Evolutionary conservation across 2,888 invertebrate species (phyloP).

Genomic region (Mesochorus sp.): DNA sequence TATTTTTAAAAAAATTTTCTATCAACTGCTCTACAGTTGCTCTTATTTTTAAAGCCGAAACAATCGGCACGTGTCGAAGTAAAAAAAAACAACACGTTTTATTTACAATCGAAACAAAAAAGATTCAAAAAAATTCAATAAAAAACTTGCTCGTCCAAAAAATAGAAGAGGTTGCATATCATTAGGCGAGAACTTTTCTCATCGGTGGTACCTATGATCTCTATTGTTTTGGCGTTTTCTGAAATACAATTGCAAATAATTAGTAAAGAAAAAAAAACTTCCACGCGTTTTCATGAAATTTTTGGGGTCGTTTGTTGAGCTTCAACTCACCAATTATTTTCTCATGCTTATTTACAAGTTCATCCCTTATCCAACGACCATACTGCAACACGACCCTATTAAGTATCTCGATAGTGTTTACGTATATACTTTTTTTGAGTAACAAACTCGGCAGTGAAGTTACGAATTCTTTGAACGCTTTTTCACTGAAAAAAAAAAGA

Average conservation of each 20-base stretch:
- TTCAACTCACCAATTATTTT: slow-evolving; percentile 73
- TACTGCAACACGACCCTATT: slow-evolving; percentile 75
- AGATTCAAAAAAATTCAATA: slow-evolving; percentile 68
- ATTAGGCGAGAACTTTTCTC: slow-evolving; percentile 75
- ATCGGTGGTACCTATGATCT: slow-evolving; percentile 73
- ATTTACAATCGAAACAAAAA: not conserved
- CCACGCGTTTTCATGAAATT: no score
- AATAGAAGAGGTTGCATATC: slow-evolving; percentile 79
- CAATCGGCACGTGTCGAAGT: no score
- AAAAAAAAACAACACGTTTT: no score
- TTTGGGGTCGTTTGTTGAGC: no score
- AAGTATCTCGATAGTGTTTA: slow-evolving; percentile 75
- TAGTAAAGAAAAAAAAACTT: not conserved
- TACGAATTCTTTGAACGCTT: slow-evolving; percentile 73
- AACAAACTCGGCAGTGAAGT: slow-evolving; percentile 73
- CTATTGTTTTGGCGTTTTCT: slow-evolving; percentile 78
- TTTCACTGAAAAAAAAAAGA: slow-evolving; percentile 71
- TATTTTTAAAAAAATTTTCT: slow-evolving; percentile 29
- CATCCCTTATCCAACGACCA: slow-evolving; percentile 72
- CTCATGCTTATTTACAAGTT: slow-evolving; percentile 71
- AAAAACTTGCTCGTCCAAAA: slow-evolving; percentile 75
- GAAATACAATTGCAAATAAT: slow-evolving; percentile 19
- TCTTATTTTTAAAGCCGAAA: no score
- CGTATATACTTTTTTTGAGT: slow-evolving; percentile 71
- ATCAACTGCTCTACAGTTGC: no score